These are phyloP conservation scores for Triops cancriformis DNA, from an alignment of 1,140 invertebrate genomes.

Conservation along the genomic window DNA sequence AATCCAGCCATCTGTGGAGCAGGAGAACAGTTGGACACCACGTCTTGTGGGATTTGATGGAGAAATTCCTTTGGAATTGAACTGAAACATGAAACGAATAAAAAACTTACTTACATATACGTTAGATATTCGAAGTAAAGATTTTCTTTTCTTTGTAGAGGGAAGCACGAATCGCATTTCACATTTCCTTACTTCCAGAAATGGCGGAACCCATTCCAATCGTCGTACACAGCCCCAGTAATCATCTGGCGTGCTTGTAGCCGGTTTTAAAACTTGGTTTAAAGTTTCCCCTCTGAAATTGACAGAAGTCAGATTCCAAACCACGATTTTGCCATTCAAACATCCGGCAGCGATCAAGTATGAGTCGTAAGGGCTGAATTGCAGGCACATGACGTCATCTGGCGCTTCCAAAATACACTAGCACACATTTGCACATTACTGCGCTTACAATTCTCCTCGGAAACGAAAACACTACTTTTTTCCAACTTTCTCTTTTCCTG, in stretches of 20 bases:
- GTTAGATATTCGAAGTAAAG: no score
- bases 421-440: background rate
- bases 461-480: background rate
- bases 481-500: background rate
- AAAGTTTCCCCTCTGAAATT: background rate
- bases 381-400: constrained; percentile 22
- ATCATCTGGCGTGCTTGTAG: constrained; percentile 12
- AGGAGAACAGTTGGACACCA: constrained; percentile 13
- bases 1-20: constrained; percentile 2
- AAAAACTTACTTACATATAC: background rate
- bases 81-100: background rate
- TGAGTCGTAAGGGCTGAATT: constrained; percentile 17
- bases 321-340: constrained; percentile 24
- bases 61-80: constrained; percentile 2
- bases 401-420: constrained; percentile 25
- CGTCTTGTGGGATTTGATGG: constrained; percentile 17
- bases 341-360: constrained; percentile 21
- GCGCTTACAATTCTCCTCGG: background rate
- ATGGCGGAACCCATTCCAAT: constrained; percentile 19
- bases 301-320: constrained; percentile 20
- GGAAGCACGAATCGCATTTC: background rate
- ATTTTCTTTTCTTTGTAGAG: no score
- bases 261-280: background rate
- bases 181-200: constrained; percentile 17
- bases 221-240: background rate